Base-by-base conservation (phyloP, 2,888 invertebrate species). In the Thumatha senex region DNA sequence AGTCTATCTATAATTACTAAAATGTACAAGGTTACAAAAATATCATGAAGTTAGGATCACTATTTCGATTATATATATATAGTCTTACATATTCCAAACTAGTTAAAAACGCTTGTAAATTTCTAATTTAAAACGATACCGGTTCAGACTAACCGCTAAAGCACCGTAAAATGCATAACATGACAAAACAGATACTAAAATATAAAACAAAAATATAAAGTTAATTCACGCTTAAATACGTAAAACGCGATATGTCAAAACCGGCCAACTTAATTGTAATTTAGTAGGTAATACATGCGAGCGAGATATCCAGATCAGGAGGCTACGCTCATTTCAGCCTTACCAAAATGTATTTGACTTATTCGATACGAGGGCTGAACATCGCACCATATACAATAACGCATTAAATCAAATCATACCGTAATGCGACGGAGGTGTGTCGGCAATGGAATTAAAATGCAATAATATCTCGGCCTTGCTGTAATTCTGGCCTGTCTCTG, bases 401-500 rank as follows among this genome's bases (percentile, higher is more conserved):
- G 72, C 79, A 80, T 74, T 89, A 89, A 87, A 89, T 89, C 86
- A 88, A 82, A 79, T 80, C 76, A 81, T 79, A 82, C 74, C 77
- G 75, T 82, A 86, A 82, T 80, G 82, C 84, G 81, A 84, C 80
- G 78, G 82, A 82, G 88, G 89, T 82, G 90, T 85, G 88, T 74
- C 80, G 70, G 67, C 72, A 65, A 73, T 78, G 72, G 82, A 88
- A 89, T 90, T 90, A 90, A 90, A 90, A 89, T 82, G 88, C 89
- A 89, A 86, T 90, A 90, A 89, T 88, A 89, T 85, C 77, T 80
- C 75, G 76, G 63, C 73, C 76, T 75, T 72, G 80, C 80, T 72
- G 81, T 88, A 89, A 87, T 86, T 78, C 86, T 78, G 84, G 81
- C 82, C 86, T 88, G 88, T 86, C 89, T 82, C 83, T 76, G 86